A percentile compares a stretch with the other conserved stretches of the same genome.
Evolutionary conservation across 2,888 invertebrate genomes (phyloP).

Genomic region (Punctoribates punctum): DNA sequence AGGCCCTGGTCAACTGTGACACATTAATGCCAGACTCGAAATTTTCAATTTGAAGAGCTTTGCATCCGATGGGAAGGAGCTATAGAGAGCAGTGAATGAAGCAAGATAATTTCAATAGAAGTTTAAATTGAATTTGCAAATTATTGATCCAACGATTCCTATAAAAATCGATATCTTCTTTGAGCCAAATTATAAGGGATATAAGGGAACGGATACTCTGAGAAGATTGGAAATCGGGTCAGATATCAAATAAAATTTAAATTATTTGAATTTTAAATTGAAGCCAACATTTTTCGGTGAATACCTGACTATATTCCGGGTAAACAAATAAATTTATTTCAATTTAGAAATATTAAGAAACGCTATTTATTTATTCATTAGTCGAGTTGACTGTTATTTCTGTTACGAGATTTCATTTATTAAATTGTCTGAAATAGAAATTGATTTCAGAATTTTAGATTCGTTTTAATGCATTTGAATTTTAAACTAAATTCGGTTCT

Average conservation of each 20-base stretch:
- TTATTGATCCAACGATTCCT: no score
- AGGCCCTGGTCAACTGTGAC: no score
- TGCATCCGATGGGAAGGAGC: no score
- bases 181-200: no score
- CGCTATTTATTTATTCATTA: slow-evolving; percentile 33
- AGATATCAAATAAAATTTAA: neutral
- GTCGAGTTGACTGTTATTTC: neutral
- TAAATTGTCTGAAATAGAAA: slow-evolving; percentile 24
- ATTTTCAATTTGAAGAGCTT: no score
- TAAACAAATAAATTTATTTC: slow-evolving; percentile 15
- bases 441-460: slow-evolving; percentile 15
- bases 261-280: slow-evolving; percentile 7
- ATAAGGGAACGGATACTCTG: no score
- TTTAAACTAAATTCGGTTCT: neutral
- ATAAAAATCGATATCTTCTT: no score
- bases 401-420: slow-evolving; percentile 23
- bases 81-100: no score
- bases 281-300: neutral
- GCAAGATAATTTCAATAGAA: no score
- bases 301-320: neutral
- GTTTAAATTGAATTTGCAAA: no score
- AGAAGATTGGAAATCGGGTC: no score
- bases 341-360: slow-evolving; percentile 24
- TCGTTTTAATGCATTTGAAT: slow-evolving; percentile 20
- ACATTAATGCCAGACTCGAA: no score